phyloP scores from a whole-genome alignment of 2,113 vertebrate genomes.

The Dipodomys stephensi region DNA sequence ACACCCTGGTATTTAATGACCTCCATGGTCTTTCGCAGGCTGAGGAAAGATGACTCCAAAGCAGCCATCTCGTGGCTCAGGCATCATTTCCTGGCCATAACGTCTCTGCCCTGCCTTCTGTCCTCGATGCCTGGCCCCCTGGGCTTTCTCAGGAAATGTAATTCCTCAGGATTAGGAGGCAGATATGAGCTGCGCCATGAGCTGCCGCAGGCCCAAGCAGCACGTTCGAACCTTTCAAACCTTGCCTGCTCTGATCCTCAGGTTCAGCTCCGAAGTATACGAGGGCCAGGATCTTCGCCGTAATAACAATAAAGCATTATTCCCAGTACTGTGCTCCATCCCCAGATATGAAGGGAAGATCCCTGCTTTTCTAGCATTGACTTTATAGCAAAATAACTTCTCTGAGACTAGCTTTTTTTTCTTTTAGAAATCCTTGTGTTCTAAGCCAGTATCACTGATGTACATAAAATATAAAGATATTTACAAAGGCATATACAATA shows the following conservation, averaged over 20 bases:
- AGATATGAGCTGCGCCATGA: neutral
- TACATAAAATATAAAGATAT: too few species aligned
- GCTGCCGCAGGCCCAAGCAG: neutral
- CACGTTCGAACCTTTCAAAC: neutral
- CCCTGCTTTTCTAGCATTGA: too few species aligned
- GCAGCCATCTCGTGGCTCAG: neutral
- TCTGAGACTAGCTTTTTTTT: neutral
- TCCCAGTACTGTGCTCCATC: neutral
- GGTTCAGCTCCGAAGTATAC: neutral
- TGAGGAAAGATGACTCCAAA: neutral
- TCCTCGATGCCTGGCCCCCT: neutral
- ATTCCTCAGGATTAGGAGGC: neutral
- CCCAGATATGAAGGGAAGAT: neutral
- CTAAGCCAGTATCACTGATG: too few species aligned
- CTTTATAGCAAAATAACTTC: neutral
- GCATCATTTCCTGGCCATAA: too few species aligned
- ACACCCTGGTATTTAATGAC: neutral
- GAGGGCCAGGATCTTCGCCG: fast-evolving
- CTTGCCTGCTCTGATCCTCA: fast-evolving
- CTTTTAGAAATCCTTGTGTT: neutral
- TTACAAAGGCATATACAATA: too few species aligned
- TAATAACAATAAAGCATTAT: fast-evolving
- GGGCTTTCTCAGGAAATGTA: neutral
- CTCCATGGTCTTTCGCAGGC: conserved; percentile 30
- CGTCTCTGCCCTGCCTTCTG: neutral